These are phyloP conservation scores for Dione vanillae DNA, from an alignment of 2,888 invertebrate genomes.

Conservation along the genomic window DNA sequence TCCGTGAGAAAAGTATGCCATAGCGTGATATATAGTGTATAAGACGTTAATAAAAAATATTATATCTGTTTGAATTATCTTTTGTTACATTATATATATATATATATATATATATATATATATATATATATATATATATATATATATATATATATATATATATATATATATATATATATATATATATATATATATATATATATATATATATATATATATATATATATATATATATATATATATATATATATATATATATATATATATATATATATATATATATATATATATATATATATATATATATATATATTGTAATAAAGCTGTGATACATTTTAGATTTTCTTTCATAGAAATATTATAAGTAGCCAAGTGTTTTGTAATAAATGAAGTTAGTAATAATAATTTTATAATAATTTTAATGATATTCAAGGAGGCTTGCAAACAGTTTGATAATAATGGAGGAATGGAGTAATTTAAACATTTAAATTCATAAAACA, in stretches of 20 bases:
- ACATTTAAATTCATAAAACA: too few species aligned
- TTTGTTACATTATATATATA: too few species aligned
- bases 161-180: not conserved
- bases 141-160: not conserved
- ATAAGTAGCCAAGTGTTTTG: not conserved
- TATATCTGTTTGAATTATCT: not conserved
- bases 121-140: not conserved
- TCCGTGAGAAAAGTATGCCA: slow-evolving; percentile 12
- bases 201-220: not conserved
- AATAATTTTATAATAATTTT: too few species aligned
- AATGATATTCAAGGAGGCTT: too few species aligned
- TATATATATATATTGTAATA: not conserved
- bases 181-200: not conserved
- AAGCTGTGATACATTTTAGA: not conserved
- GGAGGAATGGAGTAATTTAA: too few species aligned
- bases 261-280: not conserved
- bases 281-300: not conserved
- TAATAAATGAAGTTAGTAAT: too few species aligned
- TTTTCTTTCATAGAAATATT: not conserved
- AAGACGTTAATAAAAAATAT: slow-evolving; percentile 6
- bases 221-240: not conserved
- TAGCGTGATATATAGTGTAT: slow-evolving; percentile 6
- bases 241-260: not conserved
- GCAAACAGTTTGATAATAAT: too few species aligned
- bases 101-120: not conserved